These are phyloP conservation scores for Orchesella cincta DNA, from an alignment of 1,140 invertebrate species.

Conservation along the genomic window DNA sequence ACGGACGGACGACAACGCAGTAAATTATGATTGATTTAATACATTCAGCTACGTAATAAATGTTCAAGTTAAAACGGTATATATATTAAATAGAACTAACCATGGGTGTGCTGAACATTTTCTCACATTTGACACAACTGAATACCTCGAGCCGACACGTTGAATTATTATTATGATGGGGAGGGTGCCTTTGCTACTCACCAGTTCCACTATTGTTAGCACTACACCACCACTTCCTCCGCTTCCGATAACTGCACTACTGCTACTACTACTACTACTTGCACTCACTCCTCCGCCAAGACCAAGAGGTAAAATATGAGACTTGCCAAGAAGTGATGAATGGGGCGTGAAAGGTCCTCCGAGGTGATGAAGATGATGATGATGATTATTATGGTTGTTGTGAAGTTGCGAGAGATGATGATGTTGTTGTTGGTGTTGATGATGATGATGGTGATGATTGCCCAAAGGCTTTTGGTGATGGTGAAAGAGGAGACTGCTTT, in stretches of 20 bases:
- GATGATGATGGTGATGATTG: slow-evolving; percentile 69
- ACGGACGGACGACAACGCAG: too few relatives aligned
- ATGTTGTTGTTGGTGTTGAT: slow-evolving; percentile 49
- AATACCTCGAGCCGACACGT: slow-evolving; percentile 70
- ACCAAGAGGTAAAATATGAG: slow-evolving; percentile 30
- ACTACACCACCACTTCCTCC: slow-evolving; percentile 22
- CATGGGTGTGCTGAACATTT: slow-evolving; percentile 97
- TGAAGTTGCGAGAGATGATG: background rate
- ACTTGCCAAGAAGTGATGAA: too few relatives aligned
- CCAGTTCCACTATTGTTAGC: slow-evolving; percentile 10
- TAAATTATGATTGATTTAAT: too few relatives aligned
- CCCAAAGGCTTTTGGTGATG: slow-evolving; percentile 55
- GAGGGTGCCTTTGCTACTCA: background rate
- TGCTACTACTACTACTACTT: too few relatives aligned
- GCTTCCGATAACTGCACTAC: background rate
- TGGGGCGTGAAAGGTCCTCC: too few relatives aligned
- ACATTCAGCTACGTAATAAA: too few relatives aligned
- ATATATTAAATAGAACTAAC: too few relatives aligned
- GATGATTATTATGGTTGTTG: slow-evolving; percentile 56
- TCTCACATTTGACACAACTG: slow-evolving; percentile 95
- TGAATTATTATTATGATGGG: background rate
- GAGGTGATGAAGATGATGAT: slow-evolving; percentile 51
- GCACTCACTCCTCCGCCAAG: background rate
- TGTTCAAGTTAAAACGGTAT: too few relatives aligned
- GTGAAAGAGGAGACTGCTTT: slow-evolving; percentile 46